Evolutionary conservation across 1,140 invertebrate species (phyloP).

Genomic region (Vollenhovia emeryi): DNA sequence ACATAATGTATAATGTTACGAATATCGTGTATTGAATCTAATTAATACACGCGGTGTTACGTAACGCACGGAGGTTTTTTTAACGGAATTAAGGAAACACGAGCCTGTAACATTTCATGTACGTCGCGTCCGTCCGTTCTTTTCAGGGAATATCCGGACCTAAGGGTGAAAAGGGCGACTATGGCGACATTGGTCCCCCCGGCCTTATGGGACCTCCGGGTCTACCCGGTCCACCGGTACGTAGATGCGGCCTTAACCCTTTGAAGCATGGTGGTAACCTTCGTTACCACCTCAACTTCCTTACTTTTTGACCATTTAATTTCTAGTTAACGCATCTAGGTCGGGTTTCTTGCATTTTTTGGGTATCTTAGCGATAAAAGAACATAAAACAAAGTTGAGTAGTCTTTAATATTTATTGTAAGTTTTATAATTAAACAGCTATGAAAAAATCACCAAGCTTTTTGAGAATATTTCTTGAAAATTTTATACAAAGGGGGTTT

Average conservation of each 20-base stretch:
- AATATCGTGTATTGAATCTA: background rate
- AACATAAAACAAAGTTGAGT: too few relatives aligned
- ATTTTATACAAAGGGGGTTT: too few relatives aligned
- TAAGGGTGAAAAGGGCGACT: conserved; percentile 95
- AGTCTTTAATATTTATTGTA: too few relatives aligned
- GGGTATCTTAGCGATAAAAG: too few relatives aligned
- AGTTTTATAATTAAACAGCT: too few relatives aligned
- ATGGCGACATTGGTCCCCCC: conserved; percentile 95
- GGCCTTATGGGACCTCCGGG: conserved; percentile 95
- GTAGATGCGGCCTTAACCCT: conserved; percentile 74
- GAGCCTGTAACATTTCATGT: background rate
- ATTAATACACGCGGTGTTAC: background rate
- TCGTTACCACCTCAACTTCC: too few relatives aligned
- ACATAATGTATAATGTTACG: background rate
- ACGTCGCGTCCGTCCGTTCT: background rate
- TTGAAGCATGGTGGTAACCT: too few relatives aligned
- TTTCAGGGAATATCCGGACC: conserved; percentile 91
- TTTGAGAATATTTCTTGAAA: too few relatives aligned
- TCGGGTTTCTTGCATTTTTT: too few relatives aligned
- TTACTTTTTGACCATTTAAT: too few relatives aligned
- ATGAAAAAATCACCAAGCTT: too few relatives aligned
- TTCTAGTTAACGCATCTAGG: too few relatives aligned
- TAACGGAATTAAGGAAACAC: background rate
- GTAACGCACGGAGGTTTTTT: background rate
- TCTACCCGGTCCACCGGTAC: conserved; percentile 91